Conservation (phyloP, 1,140 invertebrate genomes). For the Aphis craccivora region DNA sequence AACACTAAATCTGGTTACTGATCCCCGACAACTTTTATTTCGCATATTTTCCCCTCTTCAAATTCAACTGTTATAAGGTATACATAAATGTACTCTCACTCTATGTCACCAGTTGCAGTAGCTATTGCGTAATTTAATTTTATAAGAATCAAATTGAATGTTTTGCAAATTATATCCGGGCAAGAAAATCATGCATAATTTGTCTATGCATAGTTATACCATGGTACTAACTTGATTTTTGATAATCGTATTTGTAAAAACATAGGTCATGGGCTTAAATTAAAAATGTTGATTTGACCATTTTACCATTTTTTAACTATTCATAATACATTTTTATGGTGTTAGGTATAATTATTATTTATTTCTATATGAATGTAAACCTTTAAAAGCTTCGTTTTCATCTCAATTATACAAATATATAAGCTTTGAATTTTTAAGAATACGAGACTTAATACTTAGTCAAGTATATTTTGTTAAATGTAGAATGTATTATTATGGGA, state of each 20-base stretch:
- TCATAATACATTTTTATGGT: background rate
- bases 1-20: slow-evolving; percentile 25
- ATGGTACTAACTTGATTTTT: background rate
- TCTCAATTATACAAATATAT: background rate
- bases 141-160: slow-evolving; percentile 23
- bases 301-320: too few species aligned
- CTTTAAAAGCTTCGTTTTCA: background rate
- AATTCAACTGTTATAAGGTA: background rate
- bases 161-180: slow-evolving; percentile 25
- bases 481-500: background rate
- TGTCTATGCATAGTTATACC: background rate
- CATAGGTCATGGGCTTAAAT: background rate
- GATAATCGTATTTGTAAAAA: background rate
- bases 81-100: background rate
- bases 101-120: background rate
- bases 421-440: background rate
- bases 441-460: background rate
- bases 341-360: background rate
- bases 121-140: background rate
- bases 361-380: background rate
- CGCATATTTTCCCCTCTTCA: background rate
- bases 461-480: background rate
- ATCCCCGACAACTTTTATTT: slow-evolving; percentile 35
- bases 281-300: background rate
- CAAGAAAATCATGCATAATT: slow-evolving; percentile 27